These are phyloP conservation scores for Paratilapia polleni DNA, from an alignment of 2,113 vertebrate species.

Conservation along the genomic window DNA sequence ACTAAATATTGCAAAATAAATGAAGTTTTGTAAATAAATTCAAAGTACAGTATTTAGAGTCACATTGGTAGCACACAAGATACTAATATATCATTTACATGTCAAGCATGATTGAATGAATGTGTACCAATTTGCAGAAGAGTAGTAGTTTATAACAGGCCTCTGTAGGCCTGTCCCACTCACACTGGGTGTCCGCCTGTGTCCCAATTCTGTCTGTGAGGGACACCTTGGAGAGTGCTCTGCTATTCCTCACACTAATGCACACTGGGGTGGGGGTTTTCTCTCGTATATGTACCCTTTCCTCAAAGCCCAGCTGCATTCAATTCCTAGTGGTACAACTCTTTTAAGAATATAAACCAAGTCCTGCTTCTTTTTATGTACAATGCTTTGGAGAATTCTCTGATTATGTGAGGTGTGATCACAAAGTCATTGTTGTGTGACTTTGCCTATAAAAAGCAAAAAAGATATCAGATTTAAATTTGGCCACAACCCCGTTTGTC, in stretches of 20 bases:
- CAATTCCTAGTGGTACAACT: conserved; percentile 12
- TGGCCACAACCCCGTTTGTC: background rate
- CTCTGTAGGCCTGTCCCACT: conserved; percentile 44
- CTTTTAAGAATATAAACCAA: conserved; percentile 21
- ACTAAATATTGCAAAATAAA: conserved; percentile 13
- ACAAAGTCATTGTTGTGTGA: background rate
- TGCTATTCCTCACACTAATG: conserved; percentile 37
- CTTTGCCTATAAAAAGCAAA: background rate
- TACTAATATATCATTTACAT: background rate
- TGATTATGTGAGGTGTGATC: background rate
- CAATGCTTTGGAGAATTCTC: conserved; percentile 21
- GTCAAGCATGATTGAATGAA: conserved; percentile 51
- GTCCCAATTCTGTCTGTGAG: conserved; percentile 73
- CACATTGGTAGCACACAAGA: conserved; percentile 11
- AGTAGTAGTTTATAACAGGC: conserved; percentile 60
- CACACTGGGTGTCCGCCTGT: conserved; percentile 62
- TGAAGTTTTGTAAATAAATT: background rate
- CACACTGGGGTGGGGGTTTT: conserved; percentile 28
- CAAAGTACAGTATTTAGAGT: conserved; percentile 2
- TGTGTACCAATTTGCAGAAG: conserved; percentile 40
- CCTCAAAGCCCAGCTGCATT: background rate
- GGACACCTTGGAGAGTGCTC: conserved; percentile 56
- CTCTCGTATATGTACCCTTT: background rate
- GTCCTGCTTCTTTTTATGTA: conserved; percentile 10
- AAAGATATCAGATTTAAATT: background rate